Percentiles rank a stretch among this genome's conserved stretches.
phyloP scores from a whole-genome alignment of 2,113 vertebrate species.

The Furnarius figulus region DNA sequence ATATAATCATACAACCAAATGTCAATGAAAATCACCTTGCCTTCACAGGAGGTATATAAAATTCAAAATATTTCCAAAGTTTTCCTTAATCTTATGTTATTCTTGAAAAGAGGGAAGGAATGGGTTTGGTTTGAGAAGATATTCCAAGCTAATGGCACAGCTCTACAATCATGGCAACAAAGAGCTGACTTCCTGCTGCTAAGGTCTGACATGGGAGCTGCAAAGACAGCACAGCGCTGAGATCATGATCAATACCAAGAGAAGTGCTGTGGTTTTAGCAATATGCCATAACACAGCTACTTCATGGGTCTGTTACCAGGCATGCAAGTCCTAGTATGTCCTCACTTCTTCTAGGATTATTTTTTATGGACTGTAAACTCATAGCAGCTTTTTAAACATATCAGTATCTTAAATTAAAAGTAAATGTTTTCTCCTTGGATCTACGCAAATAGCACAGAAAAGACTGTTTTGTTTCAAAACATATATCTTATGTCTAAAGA shows the following conservation, averaged over 20 bases:
- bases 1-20: background rate
- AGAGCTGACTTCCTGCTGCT: background rate
- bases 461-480: background rate
- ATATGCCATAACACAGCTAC: background rate
- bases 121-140: background rate
- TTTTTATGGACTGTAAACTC: background rate
- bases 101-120: background rate
- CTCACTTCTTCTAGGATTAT: background rate
- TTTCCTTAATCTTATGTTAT: background rate
- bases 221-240: fast-evolving
- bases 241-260: fast-evolving
- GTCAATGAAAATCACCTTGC: background rate
- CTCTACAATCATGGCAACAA: background rate
- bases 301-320: background rate
- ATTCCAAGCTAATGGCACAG: background rate
- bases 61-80: background rate
- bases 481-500: background rate
- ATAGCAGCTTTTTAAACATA: background rate
- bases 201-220: background rate
- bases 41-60: background rate
- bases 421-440: background rate
- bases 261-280: fast-evolving
- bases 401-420: background rate
- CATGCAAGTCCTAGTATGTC: background rate
- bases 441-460: background rate